phyloP scores from a whole-genome alignment of 2,888 invertebrate species.

The Lithophane semibrunnea region DNA sequence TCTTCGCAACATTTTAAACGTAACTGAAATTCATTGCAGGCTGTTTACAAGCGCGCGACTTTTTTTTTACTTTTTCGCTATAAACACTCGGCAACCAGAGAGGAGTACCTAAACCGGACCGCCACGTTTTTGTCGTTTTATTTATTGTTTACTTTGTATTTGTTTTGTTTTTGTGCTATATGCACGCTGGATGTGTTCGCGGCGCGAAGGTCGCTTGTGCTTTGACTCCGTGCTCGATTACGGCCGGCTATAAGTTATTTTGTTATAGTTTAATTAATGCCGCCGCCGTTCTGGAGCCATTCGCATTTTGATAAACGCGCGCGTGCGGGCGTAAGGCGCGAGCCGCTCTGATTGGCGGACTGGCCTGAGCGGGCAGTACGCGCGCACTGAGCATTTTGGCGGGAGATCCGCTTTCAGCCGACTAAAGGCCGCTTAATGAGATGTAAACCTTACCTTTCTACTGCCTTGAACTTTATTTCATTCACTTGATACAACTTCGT shows the following conservation, averaged over 20 bases:
- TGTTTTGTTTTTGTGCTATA: constrained; percentile 71
- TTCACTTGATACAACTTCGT: not conserved
- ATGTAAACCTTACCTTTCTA: constrained; percentile 70
- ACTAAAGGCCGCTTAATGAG: constrained; percentile 65
- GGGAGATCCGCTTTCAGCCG: constrained; percentile 79
- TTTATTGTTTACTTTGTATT: constrained; percentile 75
- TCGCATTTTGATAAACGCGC: constrained; percentile 85
- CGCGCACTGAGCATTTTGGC: constrained; percentile 76
- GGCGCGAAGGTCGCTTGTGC: constrained; percentile 75
- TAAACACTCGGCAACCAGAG: constrained; percentile 72
- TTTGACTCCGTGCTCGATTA: constrained; percentile 74
- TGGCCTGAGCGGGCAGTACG: constrained; percentile 66
- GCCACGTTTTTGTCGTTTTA: constrained; percentile 78
- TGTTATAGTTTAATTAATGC: constrained; percentile 79
- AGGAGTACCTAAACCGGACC: constrained; percentile 79
- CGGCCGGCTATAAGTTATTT: constrained; percentile 80
- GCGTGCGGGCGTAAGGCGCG: constrained; percentile 83
- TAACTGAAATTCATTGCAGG: constrained; percentile 66
- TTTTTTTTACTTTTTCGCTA: constrained; percentile 73
- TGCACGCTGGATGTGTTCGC: constrained; percentile 77
- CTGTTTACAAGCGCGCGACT: constrained; percentile 63
- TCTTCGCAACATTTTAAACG: constrained; percentile 54
- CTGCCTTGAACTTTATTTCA: constrained; percentile 55
- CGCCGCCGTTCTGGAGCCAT: constrained; percentile 72
- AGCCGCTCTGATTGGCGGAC: constrained; percentile 85